Evolutionary conservation across 1,140 invertebrate genomes (phyloP).

Genomic region (Scaptodrosophila lebanonensis): DNA sequence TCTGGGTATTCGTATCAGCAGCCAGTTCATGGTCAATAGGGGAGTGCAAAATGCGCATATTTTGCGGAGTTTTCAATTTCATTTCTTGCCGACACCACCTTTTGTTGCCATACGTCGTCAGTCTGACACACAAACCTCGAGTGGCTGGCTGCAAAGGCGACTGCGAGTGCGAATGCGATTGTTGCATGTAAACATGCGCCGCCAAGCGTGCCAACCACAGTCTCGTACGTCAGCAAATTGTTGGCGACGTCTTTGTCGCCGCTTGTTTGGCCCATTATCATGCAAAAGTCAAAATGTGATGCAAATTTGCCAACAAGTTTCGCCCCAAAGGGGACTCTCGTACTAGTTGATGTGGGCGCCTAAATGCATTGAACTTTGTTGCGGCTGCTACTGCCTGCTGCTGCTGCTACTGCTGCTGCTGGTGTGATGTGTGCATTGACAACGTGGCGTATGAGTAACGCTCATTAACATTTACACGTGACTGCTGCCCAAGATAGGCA

Average conservation of each 20-base stretch:
- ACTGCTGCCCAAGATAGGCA: too few relatives aligned
- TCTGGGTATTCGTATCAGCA: constrained; percentile 4
- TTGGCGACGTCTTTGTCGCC: constrained; percentile 4
- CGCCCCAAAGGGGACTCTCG: constrained; percentile 28
- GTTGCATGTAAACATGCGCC: too few relatives aligned
- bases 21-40: constrained; percentile 56
- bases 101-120: too few relatives aligned
- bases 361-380: constrained; percentile 59
- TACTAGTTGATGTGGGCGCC: neutral
- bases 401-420: constrained; percentile 27
- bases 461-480: constrained; percentile 36
- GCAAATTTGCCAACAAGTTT: constrained; percentile 18
- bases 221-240: constrained; percentile 46
- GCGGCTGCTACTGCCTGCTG: constrained; percentile 20
- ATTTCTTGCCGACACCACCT: too few relatives aligned
- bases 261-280: constrained; percentile 32
- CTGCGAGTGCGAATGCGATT: too few relatives aligned
- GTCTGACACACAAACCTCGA: constrained; percentile 67
- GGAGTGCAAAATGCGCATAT: constrained; percentile 53
- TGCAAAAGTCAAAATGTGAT: constrained; percentile 47
- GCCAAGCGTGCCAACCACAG: too few relatives aligned
- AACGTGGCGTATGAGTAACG: constrained; percentile 68
- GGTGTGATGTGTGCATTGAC: too few relatives aligned
- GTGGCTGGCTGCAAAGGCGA: too few relatives aligned
- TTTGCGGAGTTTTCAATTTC: too few relatives aligned